These are phyloP conservation scores for Sylvietta virens DNA, from an alignment of 2,113 vertebrate species.

Conservation along the genomic window DNA sequence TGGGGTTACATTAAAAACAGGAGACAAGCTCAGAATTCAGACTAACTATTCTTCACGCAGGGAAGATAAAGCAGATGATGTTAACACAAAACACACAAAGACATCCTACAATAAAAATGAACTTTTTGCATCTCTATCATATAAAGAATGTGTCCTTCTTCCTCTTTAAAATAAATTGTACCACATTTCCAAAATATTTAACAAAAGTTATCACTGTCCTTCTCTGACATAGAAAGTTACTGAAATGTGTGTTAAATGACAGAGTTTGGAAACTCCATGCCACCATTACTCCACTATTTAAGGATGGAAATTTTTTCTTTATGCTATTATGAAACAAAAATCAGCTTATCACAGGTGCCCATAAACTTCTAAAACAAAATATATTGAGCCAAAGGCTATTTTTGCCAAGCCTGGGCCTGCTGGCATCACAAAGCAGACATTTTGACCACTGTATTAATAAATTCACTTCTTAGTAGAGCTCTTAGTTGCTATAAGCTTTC, in stretches of 20 bases:
- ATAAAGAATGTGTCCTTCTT: background rate
- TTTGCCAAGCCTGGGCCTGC: background rate
- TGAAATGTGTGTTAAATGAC: background rate
- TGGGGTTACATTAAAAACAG: background rate
- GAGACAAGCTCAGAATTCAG: background rate
- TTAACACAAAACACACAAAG: background rate
- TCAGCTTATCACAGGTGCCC: background rate
- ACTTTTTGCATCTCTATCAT: background rate
- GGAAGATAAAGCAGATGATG: background rate
- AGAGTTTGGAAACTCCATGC: background rate
- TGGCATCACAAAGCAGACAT: background rate
- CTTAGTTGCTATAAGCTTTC: background rate
- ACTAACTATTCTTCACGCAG: background rate
- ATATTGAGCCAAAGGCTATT: background rate
- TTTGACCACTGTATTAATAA: background rate
- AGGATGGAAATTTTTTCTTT: accelerated
- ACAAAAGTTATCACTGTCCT: background rate
- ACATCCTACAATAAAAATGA: background rate
- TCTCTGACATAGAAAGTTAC: background rate
- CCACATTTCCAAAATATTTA: background rate
- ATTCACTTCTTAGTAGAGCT: background rate
- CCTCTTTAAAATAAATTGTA: background rate
- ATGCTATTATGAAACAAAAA: background rate
- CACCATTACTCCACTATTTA: background rate
- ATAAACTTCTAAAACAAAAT: background rate